These are phyloP conservation scores for Ondatra zibethicus DNA, from an alignment of 2,113 vertebrate species.

Conservation along the genomic window DNA sequence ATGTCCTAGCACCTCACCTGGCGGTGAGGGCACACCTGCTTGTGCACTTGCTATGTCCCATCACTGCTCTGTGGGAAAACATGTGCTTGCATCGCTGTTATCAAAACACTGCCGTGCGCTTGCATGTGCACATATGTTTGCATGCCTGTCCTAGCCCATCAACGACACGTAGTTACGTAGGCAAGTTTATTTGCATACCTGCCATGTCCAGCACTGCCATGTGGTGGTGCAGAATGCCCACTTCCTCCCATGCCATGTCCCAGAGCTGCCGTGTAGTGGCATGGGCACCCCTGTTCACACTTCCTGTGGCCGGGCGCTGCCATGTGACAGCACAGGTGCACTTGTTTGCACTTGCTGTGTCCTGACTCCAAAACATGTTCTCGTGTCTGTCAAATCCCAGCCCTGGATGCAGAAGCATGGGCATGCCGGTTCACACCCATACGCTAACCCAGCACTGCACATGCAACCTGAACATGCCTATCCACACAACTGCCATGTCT, in stretches of 20 bases:
- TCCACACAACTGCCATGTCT: not conserved
- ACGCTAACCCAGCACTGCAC: not conserved
- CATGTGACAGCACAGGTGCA: not conserved
- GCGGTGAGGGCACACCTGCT: not conserved
- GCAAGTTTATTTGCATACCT: not conserved
- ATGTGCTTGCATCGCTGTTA: not conserved
- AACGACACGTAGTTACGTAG: too few relatives aligned
- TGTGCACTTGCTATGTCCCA: not conserved
- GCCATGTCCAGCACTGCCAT: not conserved
- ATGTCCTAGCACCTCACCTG: not conserved
- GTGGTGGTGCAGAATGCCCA: too few relatives aligned
- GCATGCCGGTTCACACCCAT: not conserved
- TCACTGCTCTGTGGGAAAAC: not conserved
- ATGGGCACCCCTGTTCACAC: not conserved
- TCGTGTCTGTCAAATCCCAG: not conserved
- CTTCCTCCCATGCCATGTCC: too few relatives aligned
- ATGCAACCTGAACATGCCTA: not conserved
- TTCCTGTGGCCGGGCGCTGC: not conserved
- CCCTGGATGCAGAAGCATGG: not conserved
- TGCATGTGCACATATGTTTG: too few relatives aligned
- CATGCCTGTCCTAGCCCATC: not conserved
- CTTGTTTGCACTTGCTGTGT: not conserved
- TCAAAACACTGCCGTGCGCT: not conserved
- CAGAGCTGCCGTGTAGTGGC: not conserved
- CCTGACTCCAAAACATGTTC: not conserved